Percentiles rank a stretch among this genome's conserved stretches.
Evolutionary conservation across 2,797 vertebrate genomes (phyloP).

Genomic region (Danio choprae): DNA sequence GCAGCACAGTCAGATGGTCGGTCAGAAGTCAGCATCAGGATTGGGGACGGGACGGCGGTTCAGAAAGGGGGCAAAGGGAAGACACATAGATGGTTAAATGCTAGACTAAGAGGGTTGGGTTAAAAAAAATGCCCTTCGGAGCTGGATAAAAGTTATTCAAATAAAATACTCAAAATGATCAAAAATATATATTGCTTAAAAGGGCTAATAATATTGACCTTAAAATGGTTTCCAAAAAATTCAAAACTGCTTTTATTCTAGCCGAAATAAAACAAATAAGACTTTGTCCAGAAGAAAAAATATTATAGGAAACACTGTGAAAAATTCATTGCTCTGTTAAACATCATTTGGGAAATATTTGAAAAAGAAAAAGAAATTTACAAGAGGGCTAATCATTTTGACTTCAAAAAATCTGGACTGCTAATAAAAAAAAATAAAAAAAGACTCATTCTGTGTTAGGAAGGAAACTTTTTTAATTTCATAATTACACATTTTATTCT

Average conservation of each 20-base stretch:
- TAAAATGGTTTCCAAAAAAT: too few relatives aligned
- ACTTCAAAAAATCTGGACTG: neutral
- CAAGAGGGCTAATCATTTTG: too few relatives aligned
- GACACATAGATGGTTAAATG: constrained; percentile 63
- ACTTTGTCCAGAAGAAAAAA: too few relatives aligned
- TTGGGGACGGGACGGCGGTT: constrained; percentile 63
- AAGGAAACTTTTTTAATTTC: neutral
- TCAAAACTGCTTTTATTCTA: too few relatives aligned
- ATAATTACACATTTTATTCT: neutral
- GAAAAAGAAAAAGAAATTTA: too few relatives aligned
- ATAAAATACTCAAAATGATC: too few relatives aligned
- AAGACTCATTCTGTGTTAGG: neutral
- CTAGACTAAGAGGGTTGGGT: constrained; percentile 29
- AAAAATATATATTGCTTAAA: too few relatives aligned
- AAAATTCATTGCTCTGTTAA: too few relatives aligned
- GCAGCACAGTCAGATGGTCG: constrained; percentile 61
- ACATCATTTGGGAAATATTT: too few relatives aligned
- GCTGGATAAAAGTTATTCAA: constrained; percentile 12
- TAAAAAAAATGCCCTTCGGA: constrained; percentile 14
- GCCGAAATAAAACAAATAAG: too few relatives aligned
- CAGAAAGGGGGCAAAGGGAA: constrained; percentile 57
- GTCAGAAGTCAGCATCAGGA: constrained; percentile 34
- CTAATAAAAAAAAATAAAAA: neutral
- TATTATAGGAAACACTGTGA: too few relatives aligned
- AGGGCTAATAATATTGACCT: too few relatives aligned